Conservation (phyloP, 2,113 vertebrate species). For the Heterocephalus glaber region DNA sequence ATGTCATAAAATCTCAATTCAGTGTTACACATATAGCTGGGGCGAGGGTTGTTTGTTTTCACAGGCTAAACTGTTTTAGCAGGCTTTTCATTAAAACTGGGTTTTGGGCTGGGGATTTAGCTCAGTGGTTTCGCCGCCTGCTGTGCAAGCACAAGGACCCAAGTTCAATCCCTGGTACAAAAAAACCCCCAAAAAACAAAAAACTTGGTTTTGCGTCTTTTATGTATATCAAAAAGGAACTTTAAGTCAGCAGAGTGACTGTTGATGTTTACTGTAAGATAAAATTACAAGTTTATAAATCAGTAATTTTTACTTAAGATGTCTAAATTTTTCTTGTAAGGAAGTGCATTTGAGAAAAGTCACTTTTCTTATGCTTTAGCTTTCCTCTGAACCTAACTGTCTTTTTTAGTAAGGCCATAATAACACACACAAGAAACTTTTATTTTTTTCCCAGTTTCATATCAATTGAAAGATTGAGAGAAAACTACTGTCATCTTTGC, state of each 20-base stretch:
- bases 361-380: background rate
- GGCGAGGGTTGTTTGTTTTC: background rate
- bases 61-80: background rate
- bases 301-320: background rate
- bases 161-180: too few relatives aligned
- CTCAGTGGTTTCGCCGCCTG: too few relatives aligned
- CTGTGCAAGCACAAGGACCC: too few relatives aligned
- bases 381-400: background rate
- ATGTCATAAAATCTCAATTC: background rate
- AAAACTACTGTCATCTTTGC: background rate
- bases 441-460: background rate
- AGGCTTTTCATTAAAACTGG: background rate
- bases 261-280: background rate
- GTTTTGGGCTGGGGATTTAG: too few relatives aligned
- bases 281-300: background rate
- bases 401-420: background rate
- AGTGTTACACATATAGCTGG: background rate
- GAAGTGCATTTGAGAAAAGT: background rate
- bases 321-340: fast-evolving
- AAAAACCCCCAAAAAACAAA: too few relatives aligned
- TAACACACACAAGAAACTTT: too few relatives aligned
- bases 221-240: background rate
- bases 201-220: background rate
- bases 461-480: background rate
- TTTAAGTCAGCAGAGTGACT: background rate